Conservation (phyloP, 2,888 invertebrate species). For the Chrysolina americana region DNA sequence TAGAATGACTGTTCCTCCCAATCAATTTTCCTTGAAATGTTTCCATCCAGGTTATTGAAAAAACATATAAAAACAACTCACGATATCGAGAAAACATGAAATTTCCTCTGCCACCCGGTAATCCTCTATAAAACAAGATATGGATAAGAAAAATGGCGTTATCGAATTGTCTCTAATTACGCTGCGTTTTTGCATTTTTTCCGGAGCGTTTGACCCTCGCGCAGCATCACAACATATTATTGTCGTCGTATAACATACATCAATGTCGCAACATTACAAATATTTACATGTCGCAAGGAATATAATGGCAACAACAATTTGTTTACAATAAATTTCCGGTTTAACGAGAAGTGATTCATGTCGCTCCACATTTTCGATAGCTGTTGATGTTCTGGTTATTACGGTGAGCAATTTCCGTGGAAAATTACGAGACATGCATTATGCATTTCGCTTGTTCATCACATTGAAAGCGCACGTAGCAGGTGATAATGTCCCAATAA, state of each 20-base stretch:
- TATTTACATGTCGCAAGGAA: conserved; percentile 13
- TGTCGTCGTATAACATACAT: background rate
- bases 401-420: background rate
- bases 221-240: conserved; percentile 5
- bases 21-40: too few relatives aligned
- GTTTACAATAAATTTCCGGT: conserved; percentile 20
- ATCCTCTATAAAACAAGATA: background rate
- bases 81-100: too few relatives aligned
- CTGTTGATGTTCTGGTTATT: background rate
- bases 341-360: conserved; percentile 9
- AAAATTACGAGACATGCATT: background rate
- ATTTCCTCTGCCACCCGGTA: too few relatives aligned
- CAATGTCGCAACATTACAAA: conserved; percentile 10
- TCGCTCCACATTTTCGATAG: conserved; percentile 16
- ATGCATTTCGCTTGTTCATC: background rate
- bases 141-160: background rate
- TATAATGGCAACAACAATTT: conserved; percentile 1
- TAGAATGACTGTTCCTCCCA: too few relatives aligned
- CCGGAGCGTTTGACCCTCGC: background rate
- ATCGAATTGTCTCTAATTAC: conserved; percentile 6
- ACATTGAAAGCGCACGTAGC: background rate
- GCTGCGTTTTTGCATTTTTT: background rate
- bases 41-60: too few relatives aligned
- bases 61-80: too few relatives aligned
- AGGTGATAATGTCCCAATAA: too few relatives aligned